Evolutionary conservation across 2,797 vertebrate species (phyloP).

Genomic region (Staurois parvus): DNA sequence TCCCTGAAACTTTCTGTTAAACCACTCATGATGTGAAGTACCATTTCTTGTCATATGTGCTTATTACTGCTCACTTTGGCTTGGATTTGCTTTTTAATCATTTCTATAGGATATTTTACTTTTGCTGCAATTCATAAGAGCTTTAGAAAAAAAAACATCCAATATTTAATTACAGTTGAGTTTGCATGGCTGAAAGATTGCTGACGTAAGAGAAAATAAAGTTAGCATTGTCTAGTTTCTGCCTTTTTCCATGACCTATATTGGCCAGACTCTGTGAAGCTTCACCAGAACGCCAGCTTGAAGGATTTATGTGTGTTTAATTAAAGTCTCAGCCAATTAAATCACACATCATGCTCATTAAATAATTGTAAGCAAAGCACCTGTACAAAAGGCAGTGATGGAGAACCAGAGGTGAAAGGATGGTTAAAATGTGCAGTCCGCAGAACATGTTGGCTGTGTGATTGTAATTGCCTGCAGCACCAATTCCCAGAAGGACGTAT

Average conservation of each 20-base stretch:
- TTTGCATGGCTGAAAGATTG: background rate
- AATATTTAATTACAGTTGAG: background rate
- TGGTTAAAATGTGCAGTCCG: background rate
- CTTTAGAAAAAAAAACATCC: background rate
- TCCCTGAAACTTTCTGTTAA: too few species aligned
- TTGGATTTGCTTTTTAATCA: background rate
- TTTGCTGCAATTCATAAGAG: background rate
- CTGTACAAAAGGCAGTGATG: constrained; percentile 14
- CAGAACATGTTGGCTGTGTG: constrained; percentile 1
- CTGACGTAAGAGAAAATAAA: background rate
- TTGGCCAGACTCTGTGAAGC: background rate
- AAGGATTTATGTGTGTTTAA: background rate
- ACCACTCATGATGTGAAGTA: too few species aligned
- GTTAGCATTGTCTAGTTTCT: background rate
- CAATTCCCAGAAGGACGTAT: constrained; percentile 10
- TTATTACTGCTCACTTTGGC: background rate
- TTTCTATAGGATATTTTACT: background rate
- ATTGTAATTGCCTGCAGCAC: constrained; percentile 46
- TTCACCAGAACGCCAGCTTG: too few species aligned
- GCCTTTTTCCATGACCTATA: background rate
- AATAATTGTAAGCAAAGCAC: constrained; percentile 27
- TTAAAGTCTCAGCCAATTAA: background rate
- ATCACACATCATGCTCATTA: constrained; percentile 26
- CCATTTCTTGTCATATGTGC: background rate
- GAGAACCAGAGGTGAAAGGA: constrained; percentile 17